These are phyloP conservation scores for Protosalanx chinensis DNA, from an alignment of 2,797 vertebrate genomes.

Conservation along the genomic window DNA sequence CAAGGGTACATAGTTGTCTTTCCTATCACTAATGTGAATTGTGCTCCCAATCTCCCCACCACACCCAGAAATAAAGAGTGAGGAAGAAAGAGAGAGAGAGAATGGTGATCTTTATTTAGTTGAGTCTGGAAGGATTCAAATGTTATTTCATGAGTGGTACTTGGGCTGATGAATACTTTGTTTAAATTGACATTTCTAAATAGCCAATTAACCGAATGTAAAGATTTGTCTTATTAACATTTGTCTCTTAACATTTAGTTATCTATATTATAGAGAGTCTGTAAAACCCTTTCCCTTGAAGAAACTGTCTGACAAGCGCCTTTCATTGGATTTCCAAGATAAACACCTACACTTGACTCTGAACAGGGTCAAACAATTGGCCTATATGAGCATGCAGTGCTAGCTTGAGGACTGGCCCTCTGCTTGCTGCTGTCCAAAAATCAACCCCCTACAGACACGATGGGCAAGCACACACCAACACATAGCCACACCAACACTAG, in stretches of 20 bases:
- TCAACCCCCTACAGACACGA: slow-evolving; percentile 35
- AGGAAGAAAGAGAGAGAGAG: too few relatives aligned
- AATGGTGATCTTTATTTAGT: too few relatives aligned
- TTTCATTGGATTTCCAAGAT: not conserved
- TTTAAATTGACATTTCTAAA: not conserved
- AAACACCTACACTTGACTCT: slow-evolving; percentile 7
- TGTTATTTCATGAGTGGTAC: too few relatives aligned
- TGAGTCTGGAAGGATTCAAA: too few relatives aligned
- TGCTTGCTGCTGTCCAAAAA: slow-evolving; percentile 36
- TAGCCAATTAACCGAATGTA: not conserved
- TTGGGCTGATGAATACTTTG: too few relatives aligned
- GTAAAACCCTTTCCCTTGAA: slow-evolving; percentile 30
- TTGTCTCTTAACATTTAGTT: too few relatives aligned
- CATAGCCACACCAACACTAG: not conserved
- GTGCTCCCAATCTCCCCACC: slow-evolving; percentile 1
- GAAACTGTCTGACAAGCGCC: slow-evolving; percentile 28
- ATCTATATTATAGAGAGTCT: not conserved
- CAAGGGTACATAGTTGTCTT: slow-evolving; percentile 27
- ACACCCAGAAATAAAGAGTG: not conserved
- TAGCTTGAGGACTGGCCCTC: slow-evolving; percentile 29
- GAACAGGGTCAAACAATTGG: slow-evolving; percentile 54
- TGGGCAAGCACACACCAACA: too few relatives aligned
- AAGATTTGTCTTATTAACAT: slow-evolving; percentile 4
- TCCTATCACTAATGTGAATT: slow-evolving; percentile 34
- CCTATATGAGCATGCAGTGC: slow-evolving; percentile 39